Conservation (phyloP, 2,113 vertebrate genomes). For the Petrocephalus microphthalmus region DNA sequence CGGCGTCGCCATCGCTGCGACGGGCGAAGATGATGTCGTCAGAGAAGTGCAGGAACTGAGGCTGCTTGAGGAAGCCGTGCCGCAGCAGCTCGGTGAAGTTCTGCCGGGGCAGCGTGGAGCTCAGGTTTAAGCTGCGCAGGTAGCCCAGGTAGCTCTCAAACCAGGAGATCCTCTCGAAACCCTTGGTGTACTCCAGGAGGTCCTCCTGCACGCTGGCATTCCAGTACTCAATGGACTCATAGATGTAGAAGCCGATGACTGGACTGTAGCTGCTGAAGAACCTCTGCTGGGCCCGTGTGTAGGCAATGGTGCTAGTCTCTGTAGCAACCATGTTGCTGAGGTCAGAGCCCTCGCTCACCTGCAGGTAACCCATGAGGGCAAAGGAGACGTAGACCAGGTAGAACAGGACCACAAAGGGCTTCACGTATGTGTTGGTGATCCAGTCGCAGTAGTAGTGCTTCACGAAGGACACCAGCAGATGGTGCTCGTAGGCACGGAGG, state of each 20-base stretch:
- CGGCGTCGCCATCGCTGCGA: conserved; percentile 82
- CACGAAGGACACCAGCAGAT: conserved; percentile 93
- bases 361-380: conserved; percentile 97
- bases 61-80: conserved; percentile 80
- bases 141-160: conserved; percentile 94
- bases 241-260: conserved; percentile 97
- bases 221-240: conserved; percentile 98
- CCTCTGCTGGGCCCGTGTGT: conserved; percentile 87
- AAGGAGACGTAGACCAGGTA: conserved; percentile 99
- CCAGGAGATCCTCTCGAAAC: conserved; percentile 97
- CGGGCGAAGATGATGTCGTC: conserved; percentile 97
- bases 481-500: conserved; percentile 81
- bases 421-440: conserved; percentile 99
- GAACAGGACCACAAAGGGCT: conserved; percentile 97
- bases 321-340: conserved; percentile 92
- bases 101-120: conserved; percentile 79
- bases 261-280: conserved; percentile 98
- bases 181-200: conserved; percentile 87
- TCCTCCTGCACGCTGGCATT: conserved; percentile 93
- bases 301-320: conserved; percentile 87
- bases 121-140: conserved; percentile 84
- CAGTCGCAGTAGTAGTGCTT: conserved; percentile 96
- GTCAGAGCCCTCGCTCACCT: conserved; percentile 96
- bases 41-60: conserved; percentile 85
- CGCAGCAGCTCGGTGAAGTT: conserved; percentile 89